These are phyloP conservation scores for Agonopterix arenella DNA, from an alignment of 2,888 invertebrate genomes.

Conservation along the genomic window DNA sequence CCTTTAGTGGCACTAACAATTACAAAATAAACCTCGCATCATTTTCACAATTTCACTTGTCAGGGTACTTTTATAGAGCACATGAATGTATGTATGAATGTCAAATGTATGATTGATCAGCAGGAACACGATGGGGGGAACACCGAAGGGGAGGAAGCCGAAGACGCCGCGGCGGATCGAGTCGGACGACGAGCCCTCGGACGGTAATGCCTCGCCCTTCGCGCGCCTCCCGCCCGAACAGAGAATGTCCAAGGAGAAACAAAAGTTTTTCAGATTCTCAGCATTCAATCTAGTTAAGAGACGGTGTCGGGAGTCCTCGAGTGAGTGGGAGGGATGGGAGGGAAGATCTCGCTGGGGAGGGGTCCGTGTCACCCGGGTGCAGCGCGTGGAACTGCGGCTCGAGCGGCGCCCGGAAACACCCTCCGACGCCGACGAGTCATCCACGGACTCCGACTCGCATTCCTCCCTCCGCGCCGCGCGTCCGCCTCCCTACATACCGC, in stretches of 20 bases:
- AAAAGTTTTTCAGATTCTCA: conserved; percentile 89
- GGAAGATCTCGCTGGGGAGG: conserved; percentile 21
- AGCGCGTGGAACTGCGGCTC: conserved; percentile 50
- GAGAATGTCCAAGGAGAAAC: conserved; percentile 91
- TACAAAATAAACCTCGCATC: too few relatives aligned
- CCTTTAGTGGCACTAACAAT: too few relatives aligned
- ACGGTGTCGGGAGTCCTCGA: conserved; percentile 47
- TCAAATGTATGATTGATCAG: neutral
- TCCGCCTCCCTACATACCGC: conserved; percentile 9
- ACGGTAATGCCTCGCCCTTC: conserved; percentile 58
- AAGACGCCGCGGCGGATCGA: conserved; percentile 44
- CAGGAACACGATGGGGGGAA: conserved; percentile 44
- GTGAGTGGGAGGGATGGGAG: conserved; percentile 47
- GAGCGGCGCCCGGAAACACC: conserved; percentile 13
- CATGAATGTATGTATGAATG: too few relatives aligned
- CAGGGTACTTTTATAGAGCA: too few relatives aligned
- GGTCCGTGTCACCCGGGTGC: conserved; percentile 56
- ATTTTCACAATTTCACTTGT: too few relatives aligned
- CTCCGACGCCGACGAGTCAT: conserved; percentile 8
- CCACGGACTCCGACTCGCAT: conserved; percentile 10
- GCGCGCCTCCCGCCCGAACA: conserved; percentile 77
- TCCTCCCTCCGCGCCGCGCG: conserved; percentile 11
- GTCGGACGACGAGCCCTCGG: conserved; percentile 67
- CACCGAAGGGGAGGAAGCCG: conserved; percentile 47
- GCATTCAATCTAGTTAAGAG: conserved; percentile 85